Conservation (phyloP, 2,888 invertebrate genomes). For the Drosophila birchii region DNA sequence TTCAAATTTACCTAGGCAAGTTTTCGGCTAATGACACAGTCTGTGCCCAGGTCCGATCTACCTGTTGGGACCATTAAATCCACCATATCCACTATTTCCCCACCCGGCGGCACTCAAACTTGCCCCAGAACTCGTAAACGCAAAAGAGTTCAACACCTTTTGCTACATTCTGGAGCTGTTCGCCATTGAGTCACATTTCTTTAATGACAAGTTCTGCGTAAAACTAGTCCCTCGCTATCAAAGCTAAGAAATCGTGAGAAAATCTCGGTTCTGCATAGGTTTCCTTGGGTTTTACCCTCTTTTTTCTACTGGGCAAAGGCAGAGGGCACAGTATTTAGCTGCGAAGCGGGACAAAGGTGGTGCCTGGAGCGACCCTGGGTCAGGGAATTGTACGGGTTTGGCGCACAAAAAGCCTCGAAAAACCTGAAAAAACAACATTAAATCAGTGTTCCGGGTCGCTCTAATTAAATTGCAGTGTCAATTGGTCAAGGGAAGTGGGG, state of each 20-base stretch:
- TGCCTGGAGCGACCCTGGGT: constrained; percentile 64
- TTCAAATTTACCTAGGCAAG: constrained; percentile 49
- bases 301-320: constrained; percentile 11
- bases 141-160: constrained; percentile 75
- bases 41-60: constrained; percentile 45
- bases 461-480: constrained; percentile 80
- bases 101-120: constrained; percentile 43
- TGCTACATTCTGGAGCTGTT: constrained; percentile 31
- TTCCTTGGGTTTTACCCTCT: constrained; percentile 36
- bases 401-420: constrained; percentile 55
- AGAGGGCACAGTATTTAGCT: constrained; percentile 52
- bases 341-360: constrained; percentile 72
- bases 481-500: constrained; percentile 58
- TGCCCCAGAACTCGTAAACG: constrained; percentile 53
- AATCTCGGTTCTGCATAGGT: constrained; percentile 64
- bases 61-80: constrained; percentile 64
- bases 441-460: constrained; percentile 69
- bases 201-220: constrained; percentile 73
- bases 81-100: constrained; percentile 36
- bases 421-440: constrained; percentile 54
- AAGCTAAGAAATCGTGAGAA: constrained; percentile 77
- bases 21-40: constrained; percentile 61
- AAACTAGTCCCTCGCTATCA: constrained; percentile 72
- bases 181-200: constrained; percentile 52
- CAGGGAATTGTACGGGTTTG: constrained; percentile 65